Evolutionary conservation across 2,888 invertebrate species (phyloP).

Genomic region (Drosophila putrida): DNA sequence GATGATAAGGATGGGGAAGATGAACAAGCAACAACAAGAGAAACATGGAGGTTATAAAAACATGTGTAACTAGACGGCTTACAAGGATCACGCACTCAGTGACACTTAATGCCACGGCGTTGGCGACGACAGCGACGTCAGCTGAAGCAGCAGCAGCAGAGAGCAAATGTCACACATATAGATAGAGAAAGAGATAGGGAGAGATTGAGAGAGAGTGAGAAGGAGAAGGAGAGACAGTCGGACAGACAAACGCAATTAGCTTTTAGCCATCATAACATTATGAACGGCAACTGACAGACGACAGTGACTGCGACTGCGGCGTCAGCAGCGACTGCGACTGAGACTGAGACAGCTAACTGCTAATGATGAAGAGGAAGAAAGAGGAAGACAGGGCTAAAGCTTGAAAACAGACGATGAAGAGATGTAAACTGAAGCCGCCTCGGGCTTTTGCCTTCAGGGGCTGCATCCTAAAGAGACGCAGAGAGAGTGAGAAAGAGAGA

Average conservation of each 20-base stretch:
- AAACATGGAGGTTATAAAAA: conserved; percentile 68
- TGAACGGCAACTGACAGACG: conserved; percentile 72
- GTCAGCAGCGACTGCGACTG: conserved; percentile 20
- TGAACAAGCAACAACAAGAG: conserved; percentile 19
- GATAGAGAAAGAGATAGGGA: conserved; percentile 1
- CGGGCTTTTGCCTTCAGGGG: conserved; percentile 23
- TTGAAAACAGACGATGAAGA: conserved; percentile 37
- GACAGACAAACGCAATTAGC: conserved; percentile 80
- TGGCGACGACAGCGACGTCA: conserved; percentile 16
- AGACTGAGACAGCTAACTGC: conserved; percentile 62
- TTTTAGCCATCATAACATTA: conserved; percentile 81
- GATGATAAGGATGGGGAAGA: conserved; percentile 16
- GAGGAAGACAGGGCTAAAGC: background rate
- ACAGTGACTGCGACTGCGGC: conserved; percentile 28
- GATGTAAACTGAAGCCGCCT: conserved; percentile 46
- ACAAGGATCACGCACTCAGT: conserved; percentile 79
- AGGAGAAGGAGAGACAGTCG: background rate
- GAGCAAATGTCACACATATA: conserved; percentile 43
- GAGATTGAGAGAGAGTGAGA: background rate
- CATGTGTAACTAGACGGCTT: conserved; percentile 79
- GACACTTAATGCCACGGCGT: conserved; percentile 71
- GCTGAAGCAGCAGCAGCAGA: conserved; percentile 31
- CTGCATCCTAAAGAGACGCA: background rate
- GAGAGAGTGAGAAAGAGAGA: background rate
- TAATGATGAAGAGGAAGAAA: conserved; percentile 61